Percentiles rank a stretch among this genome's conserved stretches.
Evolutionary conservation across 2,113 vertebrate genomes (phyloP).

Genomic region (Psilopsiagon aymara): DNA sequence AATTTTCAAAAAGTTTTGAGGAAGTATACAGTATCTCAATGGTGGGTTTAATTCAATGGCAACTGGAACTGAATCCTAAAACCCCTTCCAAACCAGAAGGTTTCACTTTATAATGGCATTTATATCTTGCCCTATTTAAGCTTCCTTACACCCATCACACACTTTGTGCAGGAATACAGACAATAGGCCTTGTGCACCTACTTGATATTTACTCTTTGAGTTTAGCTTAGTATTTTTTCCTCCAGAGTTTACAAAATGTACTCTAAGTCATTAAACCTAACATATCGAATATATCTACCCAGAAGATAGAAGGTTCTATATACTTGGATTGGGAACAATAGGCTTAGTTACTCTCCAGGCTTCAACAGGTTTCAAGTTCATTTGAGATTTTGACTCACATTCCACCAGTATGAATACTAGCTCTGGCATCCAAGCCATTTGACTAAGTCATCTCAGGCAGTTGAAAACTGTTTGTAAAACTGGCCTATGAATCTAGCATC

Average conservation of each 20-base stretch:
- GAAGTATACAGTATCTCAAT: not conserved
- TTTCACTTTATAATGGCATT: not conserved
- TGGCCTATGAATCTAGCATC: not conserved
- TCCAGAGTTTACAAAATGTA: not conserved
- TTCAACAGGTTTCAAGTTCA: not conserved
- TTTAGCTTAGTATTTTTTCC: not conserved
- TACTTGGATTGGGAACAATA: not conserved
- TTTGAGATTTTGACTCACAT: conserved; percentile 7
- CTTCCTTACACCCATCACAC: not conserved
- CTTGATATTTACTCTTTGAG: not conserved
- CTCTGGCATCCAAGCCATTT: not conserved
- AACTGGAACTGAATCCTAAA: not conserved
- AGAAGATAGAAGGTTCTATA: not conserved
- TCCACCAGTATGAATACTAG: not conserved
- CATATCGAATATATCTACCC: not conserved
- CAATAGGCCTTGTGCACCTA: not conserved
- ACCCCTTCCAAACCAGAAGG: not conserved
- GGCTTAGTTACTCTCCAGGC: not conserved
- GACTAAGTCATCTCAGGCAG: not conserved
- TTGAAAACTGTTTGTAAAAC: not conserved
- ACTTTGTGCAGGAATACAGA: not conserved
- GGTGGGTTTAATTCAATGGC: not conserved
- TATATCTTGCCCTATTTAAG: not conserved
- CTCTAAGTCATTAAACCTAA: not conserved
- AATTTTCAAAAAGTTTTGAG: not conserved